Evolutionary conservation across 2,888 invertebrate genomes (phyloP).

Genomic region (Drosophila fungiperda): DNA sequence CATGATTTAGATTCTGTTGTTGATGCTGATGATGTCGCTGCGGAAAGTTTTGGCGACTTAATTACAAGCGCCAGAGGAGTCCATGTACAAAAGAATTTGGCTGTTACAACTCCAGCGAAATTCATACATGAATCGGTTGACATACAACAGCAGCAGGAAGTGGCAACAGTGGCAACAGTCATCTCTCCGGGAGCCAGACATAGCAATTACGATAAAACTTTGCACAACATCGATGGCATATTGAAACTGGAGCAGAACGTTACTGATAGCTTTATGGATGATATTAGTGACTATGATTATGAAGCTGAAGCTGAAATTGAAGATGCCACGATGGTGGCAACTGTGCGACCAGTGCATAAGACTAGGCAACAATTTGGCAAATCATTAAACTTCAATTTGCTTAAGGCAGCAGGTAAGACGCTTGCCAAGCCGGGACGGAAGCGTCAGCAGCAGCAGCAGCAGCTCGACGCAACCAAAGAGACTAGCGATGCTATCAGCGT

Average conservation of each 20-base stretch:
- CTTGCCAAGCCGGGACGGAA: constrained; percentile 47
- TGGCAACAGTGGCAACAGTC: constrained; percentile 27
- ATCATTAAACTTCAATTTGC: constrained; percentile 83
- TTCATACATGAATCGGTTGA: constrained; percentile 35
- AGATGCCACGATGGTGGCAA: constrained; percentile 3
- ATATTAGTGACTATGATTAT: constrained; percentile 70
- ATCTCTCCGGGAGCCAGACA: constrained; percentile 28
- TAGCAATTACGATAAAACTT: constrained; percentile 71
- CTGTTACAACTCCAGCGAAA: constrained; percentile 39
- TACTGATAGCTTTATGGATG: constrained; percentile 41
- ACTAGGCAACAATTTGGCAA: constrained; percentile 78
- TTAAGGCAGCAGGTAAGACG: constrained; percentile 76
- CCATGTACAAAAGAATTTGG: constrained; percentile 53
- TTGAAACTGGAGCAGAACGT: constrained; percentile 68
- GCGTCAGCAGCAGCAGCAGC: constrained; percentile 27
- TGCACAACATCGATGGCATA: constrained; percentile 79
- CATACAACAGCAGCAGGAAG: background rate
- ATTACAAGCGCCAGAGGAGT: constrained; percentile 74
- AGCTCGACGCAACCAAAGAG: constrained; percentile 28
- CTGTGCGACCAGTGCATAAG: constrained; percentile 26
- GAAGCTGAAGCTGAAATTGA: constrained; percentile 49
- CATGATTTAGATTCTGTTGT: constrained; percentile 8
- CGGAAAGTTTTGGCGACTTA: constrained; percentile 81
- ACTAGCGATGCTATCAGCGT: constrained; percentile 43
- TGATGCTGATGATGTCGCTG: constrained; percentile 41